Evolutionary conservation across 2,113 vertebrate genomes (phyloP), one percentile per base, ranked within the genome.

Genomic region (Glareola pratincola): DNA sequence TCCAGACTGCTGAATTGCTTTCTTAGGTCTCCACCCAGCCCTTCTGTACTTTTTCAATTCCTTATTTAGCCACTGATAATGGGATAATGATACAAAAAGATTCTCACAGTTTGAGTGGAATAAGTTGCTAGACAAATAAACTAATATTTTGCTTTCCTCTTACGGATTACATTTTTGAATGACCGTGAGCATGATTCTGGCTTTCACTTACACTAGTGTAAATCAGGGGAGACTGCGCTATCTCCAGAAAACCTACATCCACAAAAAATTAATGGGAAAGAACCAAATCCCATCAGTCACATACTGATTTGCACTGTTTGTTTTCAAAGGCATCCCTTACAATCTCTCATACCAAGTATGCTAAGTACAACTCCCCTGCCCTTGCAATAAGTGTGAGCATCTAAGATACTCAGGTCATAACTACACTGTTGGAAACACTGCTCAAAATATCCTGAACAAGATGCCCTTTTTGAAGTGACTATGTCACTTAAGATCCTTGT

Each of bases 1-100:
- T 96, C 95, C 89, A 97, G 96, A 88, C 84, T 96, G 96, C 83
- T 98, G 93, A 97, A 94, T 85, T 97, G 94, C 94, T 98, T 97
- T 97, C 91, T 97, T 97, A 97, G 88, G 92, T 97, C 97, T 96
- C 95, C 91, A 96, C 95, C 92, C 90, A 96, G 87, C 84, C 78
- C 45, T 26, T 96, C 93, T 96, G 91, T 71, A 96, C 88, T 90
- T 89, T 97, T 97, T 97, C 95, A 83, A 29, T 63, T 93, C 92
- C 93, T 98, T 97, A 96, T 97, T 97, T 97, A 97, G 96, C 63
- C 94, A 83, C 89, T 67, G 92, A 96, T 90, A 92, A 85, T 54
- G 91, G 87, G 68, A 94, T 92, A 93, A 78, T 47, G 71, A 80
- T 56, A 88, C 27, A 67, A 86, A 86, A 88, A 77, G 59, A 90